Evolutionary conservation across 2,888 invertebrate species (phyloP), one percentile per base, ranked within the genome.

Genomic region (Glaucopsyche alexis): DNA sequence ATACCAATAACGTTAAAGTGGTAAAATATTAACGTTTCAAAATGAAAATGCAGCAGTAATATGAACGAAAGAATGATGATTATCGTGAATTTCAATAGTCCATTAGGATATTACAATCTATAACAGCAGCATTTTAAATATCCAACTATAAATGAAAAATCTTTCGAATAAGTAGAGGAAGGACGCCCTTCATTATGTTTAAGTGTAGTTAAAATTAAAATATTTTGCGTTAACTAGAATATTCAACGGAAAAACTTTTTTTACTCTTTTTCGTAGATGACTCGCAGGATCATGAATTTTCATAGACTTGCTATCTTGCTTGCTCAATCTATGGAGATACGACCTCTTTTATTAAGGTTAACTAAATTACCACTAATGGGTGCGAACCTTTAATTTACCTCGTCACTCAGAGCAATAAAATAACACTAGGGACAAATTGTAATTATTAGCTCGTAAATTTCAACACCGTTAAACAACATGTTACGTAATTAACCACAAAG

Each of bases 271-370:
- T 38, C 29, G 13, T 38, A 29, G 29, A 60, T 60, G 6, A 19
- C 8, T 16, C 16, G 6, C 19, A 60, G 29, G 29, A 29, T 60
- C 60, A 13, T 67, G n/a, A 67, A 67, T 42, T 67, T 67, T 45
- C 19, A 67, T 11, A 69, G 14, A 66, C 66, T 19, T 38, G 13
- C 6, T 29, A 29, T 60, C 29, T 60, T 29, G 60, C 49, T 64
- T 50, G 66, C 49, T 65, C 64, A n/a, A 50, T 11, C 50, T 19
- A 50, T 50, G 40, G 40, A 49, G 14, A 16, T 66, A 67, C 66
- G 66, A 66, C 71, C 80, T 80, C 80, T 80, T 81, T 86, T 86
- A 91, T 88, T 87, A 87, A 84, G 91, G 91, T 91, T 90, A 91
- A 91, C 87, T 85, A 87, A 88, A 89, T 90, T 89, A 89, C 85